These are phyloP conservation scores for Tupaia chinensis DNA, from an alignment of 2,113 vertebrate genomes.

Conservation along the genomic window DNA sequence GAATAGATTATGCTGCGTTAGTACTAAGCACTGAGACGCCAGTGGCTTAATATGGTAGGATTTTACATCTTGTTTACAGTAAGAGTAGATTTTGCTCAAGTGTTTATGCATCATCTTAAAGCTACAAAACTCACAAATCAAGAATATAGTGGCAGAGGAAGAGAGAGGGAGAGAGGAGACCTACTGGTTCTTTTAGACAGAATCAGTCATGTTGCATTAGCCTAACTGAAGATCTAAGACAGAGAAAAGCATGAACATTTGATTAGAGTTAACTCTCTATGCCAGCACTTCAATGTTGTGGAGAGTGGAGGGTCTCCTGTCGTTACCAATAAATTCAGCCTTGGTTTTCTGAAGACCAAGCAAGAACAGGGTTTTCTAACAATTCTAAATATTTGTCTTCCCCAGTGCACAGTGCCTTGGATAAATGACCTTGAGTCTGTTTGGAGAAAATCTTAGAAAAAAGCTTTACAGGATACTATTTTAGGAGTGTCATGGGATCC, in stretches of 20 bases:
- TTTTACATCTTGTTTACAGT: not conserved
- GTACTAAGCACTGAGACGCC: not conserved
- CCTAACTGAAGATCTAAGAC: not conserved
- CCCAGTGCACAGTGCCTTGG: too few species aligned
- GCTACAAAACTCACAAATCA: not conserved
- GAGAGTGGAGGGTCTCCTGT: not conserved
- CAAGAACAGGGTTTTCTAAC: not conserved
- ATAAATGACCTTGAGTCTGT: not conserved
- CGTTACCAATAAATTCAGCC: not conserved
- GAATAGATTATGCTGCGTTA: not conserved
- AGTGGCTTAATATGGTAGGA: not conserved
- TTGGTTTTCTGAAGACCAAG: not conserved
- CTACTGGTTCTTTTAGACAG: not conserved
- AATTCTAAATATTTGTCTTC: not conserved
- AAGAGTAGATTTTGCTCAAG: not conserved
- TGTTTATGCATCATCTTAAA: not conserved
- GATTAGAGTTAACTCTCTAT: not conserved
- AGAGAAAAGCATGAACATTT: not conserved
- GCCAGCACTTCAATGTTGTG: not conserved
- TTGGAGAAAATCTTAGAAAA: not conserved
- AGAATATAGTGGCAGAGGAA: not conserved
- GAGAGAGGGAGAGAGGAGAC: not conserved
- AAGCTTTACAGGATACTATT: not conserved
- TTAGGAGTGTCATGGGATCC: not conserved
- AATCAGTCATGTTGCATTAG: not conserved